Evolutionary conservation across 2,888 invertebrate species (phyloP), one percentile per base, ranked within the genome.

Genomic region (Gastrophysa polygoni): DNA sequence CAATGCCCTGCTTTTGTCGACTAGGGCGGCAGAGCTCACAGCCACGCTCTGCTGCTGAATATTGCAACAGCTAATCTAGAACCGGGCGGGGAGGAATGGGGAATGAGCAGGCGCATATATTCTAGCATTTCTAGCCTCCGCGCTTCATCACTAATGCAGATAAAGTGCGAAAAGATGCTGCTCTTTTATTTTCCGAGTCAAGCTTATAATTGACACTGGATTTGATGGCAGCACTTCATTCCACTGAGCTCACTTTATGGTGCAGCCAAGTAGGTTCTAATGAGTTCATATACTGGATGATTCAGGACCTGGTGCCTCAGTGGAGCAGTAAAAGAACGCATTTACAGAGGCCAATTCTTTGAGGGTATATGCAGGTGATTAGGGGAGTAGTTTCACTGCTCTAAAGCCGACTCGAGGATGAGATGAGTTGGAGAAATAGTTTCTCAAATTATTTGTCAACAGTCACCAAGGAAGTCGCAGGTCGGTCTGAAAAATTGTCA

Each of bases 11-110:
- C 60, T 57, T 49, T 57, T 66, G 66, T 61, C 63, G 66, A 63
- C 50, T 60, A 32, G 60, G 65, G 65, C 57, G 44, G 65, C 60
- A 57, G 24, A 24, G 24, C 59, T 64, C 63, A 71, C 73, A 71
- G 71, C 72, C 71, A 71, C 69, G 68, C 71, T 72, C 68, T 70
- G 68, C 71, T 78, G 74, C 75, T 78, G 76, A 79, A 79, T 78
- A 78, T 79, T 79, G 74, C 77, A 79, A 73, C 71, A 75, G 77
- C 78, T 78, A 79, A 79, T 78, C 78, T 78, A 75, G 73, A 73
- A 71, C 71, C 63, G 73, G 73, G 71, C 14, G 14, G 38, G 38
- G 38, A 38, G 38, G 38, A 72, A 67, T 69, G 71, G 68, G 70
- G 67, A 69, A 67, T 56, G 71, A 69, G 73, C 71, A 71, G 72